Percentiles rank a stretch among this genome's conserved stretches.
phyloP scores from a whole-genome alignment of 2,888 invertebrate genomes.

The Drosophila nr. perissopoda region DNA sequence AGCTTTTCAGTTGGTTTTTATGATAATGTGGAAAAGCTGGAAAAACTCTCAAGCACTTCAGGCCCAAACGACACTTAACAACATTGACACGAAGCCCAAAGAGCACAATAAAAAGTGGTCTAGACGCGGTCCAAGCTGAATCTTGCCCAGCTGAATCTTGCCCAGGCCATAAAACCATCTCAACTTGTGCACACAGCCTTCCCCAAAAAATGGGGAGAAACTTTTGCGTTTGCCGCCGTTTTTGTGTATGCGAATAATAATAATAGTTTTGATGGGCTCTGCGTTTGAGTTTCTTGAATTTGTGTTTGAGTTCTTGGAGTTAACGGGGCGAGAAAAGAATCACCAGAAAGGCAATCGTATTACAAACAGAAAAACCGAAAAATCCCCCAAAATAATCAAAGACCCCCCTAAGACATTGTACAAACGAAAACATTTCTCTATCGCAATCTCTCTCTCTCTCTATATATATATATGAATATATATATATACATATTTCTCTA shows the following conservation, averaged over 20 bases:
- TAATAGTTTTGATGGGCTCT: slow-evolving; percentile 39
- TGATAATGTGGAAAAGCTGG: slow-evolving; percentile 39
- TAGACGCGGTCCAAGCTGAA: slow-evolving; percentile 51
- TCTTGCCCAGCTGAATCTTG: slow-evolving; percentile 22
- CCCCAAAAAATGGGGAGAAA: slow-evolving; percentile 14
- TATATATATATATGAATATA: neutral
- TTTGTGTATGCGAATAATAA: slow-evolving; percentile 54
- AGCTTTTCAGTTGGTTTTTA: slow-evolving; percentile 43
- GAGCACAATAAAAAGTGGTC: slow-evolving; percentile 69
- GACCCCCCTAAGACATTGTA: slow-evolving; percentile 21
- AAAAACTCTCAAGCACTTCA: slow-evolving; percentile 31
- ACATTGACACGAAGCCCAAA: slow-evolving; percentile 71
- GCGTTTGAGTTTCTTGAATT: slow-evolving; percentile 15
- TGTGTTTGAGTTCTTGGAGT: slow-evolving; percentile 26
- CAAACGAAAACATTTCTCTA: slow-evolving; percentile 51
- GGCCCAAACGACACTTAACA: slow-evolving; percentile 64
- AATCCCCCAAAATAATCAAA: slow-evolving; percentile 15
- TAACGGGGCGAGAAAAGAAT: slow-evolving; percentile 28
- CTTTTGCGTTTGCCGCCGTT: slow-evolving; percentile 35
- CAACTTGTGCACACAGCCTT: slow-evolving; percentile 15
- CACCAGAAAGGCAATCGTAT: slow-evolving; percentile 24
- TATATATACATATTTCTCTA: neutral
- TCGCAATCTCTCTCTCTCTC: neutral
- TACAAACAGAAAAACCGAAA: slow-evolving; percentile 21
- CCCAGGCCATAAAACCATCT: slow-evolving; percentile 56